These are phyloP conservation scores for Xestoiulus laeticollis DNA, from an alignment of 2,888 invertebrate genomes.

Conservation along the genomic window DNA sequence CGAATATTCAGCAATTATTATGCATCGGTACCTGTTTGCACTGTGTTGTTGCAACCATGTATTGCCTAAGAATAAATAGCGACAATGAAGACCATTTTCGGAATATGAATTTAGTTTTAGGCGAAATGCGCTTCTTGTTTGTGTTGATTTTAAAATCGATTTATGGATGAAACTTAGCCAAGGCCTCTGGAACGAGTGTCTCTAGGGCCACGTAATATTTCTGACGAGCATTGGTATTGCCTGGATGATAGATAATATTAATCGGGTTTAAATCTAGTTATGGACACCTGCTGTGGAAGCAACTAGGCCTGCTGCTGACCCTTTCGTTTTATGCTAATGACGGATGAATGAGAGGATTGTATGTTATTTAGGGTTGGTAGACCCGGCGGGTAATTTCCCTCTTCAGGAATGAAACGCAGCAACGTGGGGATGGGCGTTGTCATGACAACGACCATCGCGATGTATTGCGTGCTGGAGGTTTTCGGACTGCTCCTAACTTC, in stretches of 20 bases:
- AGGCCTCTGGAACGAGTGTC: background rate
- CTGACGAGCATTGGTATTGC: background rate
- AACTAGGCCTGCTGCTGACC: background rate
- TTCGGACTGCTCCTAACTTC: background rate
- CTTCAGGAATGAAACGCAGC: background rate
- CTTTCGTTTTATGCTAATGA: slow-evolving; percentile 23
- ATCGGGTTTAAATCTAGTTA: slow-evolving; percentile 24
- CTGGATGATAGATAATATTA: background rate
- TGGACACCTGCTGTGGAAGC: slow-evolving; percentile 10
- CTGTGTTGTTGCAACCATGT: background rate
- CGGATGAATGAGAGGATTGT: slow-evolving; percentile 29
- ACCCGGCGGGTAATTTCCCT: slow-evolving; percentile 18
- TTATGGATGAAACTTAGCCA: slow-evolving; percentile 4
- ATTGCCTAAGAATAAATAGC: slow-evolving; percentile 1
- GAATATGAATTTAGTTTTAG: slow-evolving; percentile 24
- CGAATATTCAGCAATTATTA: background rate
- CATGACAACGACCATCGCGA: background rate
- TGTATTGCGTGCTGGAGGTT: background rate
- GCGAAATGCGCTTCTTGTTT: slow-evolving; percentile 22
- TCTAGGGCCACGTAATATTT: background rate
- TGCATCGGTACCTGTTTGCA: background rate
- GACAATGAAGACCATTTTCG: slow-evolving; percentile 17
- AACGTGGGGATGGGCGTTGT: background rate
- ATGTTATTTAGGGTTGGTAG: background rate
- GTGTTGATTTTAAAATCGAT: slow-evolving; percentile 7